Percentiles rank a stretch among this genome's conserved stretches.
These are phyloP conservation scores for Myrmecophaga tridactyla DNA, from an alignment of 2,113 vertebrate species.

Conservation along the genomic window DNA sequence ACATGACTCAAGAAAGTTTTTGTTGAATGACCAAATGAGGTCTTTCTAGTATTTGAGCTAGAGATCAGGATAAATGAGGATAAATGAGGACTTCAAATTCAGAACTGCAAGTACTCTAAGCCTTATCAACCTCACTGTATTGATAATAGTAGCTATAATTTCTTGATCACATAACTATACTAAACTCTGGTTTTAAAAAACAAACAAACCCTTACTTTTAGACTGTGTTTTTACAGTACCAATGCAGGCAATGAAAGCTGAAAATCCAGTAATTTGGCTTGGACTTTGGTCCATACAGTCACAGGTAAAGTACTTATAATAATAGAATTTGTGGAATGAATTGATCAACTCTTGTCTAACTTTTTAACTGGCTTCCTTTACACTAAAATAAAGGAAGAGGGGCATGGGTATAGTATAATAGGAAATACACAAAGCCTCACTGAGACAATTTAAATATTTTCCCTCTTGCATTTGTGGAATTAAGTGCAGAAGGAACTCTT, in stretches of 20 bases:
- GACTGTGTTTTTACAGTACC: not conserved
- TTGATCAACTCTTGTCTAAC: not conserved
- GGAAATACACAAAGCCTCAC: not conserved
- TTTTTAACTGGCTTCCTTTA: not conserved
- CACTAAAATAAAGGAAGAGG: not conserved
- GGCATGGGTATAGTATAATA: not conserved
- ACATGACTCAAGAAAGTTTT: not conserved
- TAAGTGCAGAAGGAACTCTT: not conserved
- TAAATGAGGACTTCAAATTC: not conserved
- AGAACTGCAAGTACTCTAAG: not conserved
- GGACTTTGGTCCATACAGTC: not conserved
- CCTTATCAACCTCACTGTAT: not conserved
- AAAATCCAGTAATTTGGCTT: not conserved
- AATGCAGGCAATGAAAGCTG: not conserved
- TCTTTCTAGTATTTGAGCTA: not conserved
- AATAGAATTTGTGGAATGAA: not conserved
- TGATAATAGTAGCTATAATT: not conserved
- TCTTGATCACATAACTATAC: not conserved
- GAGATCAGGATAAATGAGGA: not conserved
- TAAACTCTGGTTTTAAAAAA: not conserved
- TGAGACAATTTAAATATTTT: constrained; percentile 30
- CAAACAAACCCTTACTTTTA: not conserved
- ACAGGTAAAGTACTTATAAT: not conserved
- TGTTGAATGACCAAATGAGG: not conserved
- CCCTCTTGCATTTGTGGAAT: not conserved